Evolutionary conservation across 2,797 vertebrate species (phyloP).

Genomic region (Galaxias olidus): DNA sequence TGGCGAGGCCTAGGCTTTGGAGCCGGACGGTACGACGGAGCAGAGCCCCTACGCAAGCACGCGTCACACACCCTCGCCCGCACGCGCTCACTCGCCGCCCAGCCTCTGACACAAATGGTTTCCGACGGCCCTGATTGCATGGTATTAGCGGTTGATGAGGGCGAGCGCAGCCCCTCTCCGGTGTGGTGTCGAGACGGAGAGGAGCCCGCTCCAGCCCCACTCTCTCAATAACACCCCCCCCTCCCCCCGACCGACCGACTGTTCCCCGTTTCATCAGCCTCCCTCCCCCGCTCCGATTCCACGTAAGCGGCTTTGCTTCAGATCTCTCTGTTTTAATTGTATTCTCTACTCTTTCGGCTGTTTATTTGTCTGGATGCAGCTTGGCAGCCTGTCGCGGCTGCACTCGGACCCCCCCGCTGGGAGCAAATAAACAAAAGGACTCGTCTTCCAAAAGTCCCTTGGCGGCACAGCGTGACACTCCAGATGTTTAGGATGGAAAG

Average conservation of each 20-base stretch:
- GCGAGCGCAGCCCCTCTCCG: background rate
- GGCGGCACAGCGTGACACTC: background rate
- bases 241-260: no score
- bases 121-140: slow-evolving; percentile 11
- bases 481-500: slow-evolving; percentile 25
- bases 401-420: background rate
- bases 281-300: no score
- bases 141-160: slow-evolving; percentile 2
- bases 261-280: no score
- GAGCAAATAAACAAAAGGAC: slow-evolving; percentile 14
- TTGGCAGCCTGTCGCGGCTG: no score
- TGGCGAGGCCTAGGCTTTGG: no score
- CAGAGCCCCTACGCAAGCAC: no score
- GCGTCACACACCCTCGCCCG: background rate
- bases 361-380: no score
- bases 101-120: no score
- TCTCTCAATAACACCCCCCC: no score
- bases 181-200: slow-evolving; percentile 4
- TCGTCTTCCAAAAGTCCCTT: slow-evolving; percentile 11
- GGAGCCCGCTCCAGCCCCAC: background rate
- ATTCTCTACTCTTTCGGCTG: no score
- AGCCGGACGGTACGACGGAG: no score
- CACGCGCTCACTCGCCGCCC: background rate
- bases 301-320: background rate
- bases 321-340: background rate